These are phyloP conservation scores for Archaeoteleia sp. DNA, from an alignment of 2,888 invertebrate species.

Conservation along the genomic window DNA sequence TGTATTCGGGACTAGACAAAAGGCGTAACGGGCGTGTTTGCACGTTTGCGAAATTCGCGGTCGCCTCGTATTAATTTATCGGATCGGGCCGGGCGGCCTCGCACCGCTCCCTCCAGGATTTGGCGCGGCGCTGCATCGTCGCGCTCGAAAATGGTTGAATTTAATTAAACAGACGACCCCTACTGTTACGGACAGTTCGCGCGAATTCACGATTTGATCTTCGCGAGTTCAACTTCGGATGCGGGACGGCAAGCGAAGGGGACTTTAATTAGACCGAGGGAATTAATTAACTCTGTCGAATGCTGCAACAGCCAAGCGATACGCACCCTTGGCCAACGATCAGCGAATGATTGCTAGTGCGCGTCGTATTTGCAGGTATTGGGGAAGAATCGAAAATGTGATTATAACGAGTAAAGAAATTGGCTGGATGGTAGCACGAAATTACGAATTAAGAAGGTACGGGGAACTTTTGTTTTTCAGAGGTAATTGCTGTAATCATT, in stretches of 20 bases:
- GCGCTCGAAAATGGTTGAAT: constrained; percentile 69
- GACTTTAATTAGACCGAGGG: constrained; percentile 58
- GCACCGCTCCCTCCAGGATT: constrained; percentile 11
- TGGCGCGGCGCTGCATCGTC: constrained; percentile 51
- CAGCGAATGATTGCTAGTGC: constrained; percentile 27
- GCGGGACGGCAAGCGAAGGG: constrained; percentile 47
- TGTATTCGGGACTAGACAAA: constrained; percentile 36
- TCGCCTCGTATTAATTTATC: constrained; percentile 61
- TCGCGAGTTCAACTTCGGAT: constrained; percentile 63
- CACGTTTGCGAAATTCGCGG: constrained; percentile 34
- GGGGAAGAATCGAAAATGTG: no score
- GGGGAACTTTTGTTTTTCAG: no score
- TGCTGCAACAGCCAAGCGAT: constrained; percentile 26
- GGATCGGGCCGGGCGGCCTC: constrained; percentile 52
- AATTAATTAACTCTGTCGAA: constrained; percentile 58
- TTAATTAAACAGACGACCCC: constrained; percentile 70
- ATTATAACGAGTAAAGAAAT: no score
- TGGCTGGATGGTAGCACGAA: no score
- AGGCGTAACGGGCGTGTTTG: constrained; percentile 30
- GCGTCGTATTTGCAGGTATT: no score
- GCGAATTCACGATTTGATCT: constrained; percentile 68
- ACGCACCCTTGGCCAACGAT: constrained; percentile 13
- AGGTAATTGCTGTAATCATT: no score
- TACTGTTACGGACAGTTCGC: constrained; percentile 60
- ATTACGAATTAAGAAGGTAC: no score